Evolutionary conservation across 2,797 vertebrate genomes (phyloP).

Genomic region (Gila robusta): DNA sequence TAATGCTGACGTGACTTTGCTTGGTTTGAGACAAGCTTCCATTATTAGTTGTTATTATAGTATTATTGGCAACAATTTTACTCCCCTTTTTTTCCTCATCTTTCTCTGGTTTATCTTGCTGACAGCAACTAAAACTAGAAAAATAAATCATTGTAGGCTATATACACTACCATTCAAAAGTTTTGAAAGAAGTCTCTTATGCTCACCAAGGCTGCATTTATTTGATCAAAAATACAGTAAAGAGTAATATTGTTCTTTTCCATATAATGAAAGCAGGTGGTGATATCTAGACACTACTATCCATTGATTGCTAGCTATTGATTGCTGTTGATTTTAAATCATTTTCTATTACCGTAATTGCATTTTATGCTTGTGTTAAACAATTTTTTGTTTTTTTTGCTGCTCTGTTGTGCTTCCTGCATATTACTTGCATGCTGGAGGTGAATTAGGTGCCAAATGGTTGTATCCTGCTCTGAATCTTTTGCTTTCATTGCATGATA

Average conservation of each 20-base stretch:
- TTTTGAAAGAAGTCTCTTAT: neutral
- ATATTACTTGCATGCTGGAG: constrained; percentile 35
- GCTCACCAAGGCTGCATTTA: neutral
- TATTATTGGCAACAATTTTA: neutral
- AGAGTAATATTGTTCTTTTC: neutral
- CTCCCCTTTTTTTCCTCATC: no score
- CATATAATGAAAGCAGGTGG: neutral
- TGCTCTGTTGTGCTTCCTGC: neutral
- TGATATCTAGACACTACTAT: neutral
- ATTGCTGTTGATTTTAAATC: neutral
- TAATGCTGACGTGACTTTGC: neutral
- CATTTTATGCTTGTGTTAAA: constrained; percentile 10
- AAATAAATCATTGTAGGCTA: neutral
- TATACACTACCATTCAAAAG: neutral
- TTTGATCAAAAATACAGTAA: neutral
- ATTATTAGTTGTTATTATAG: neutral
- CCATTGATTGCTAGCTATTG: neutral
- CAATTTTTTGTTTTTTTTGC: neutral
- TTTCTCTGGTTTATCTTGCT: neutral
- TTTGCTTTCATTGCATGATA: neutral
- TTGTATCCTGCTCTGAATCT: neutral
- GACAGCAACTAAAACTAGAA: neutral
- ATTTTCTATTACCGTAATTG: neutral
- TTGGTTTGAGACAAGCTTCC: neutral
- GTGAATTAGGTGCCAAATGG: neutral